phyloP scores from a whole-genome alignment of 2,797 vertebrate genomes.

The Coracias cyanogaster region DNA sequence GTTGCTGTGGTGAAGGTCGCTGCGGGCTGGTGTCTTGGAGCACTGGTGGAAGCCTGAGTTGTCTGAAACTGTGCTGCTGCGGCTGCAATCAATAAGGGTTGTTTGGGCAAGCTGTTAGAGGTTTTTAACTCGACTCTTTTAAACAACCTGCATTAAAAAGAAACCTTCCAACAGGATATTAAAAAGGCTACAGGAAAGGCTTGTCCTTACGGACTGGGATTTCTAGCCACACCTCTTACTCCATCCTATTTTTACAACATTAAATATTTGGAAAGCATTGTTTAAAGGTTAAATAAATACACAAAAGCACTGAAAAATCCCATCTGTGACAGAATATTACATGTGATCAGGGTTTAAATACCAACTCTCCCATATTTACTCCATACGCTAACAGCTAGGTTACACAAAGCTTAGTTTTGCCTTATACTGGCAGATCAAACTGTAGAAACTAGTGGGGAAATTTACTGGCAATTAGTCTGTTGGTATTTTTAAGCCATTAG shows the following conservation, averaged over 20 bases:
- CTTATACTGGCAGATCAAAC: not conserved
- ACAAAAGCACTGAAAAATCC: conserved; percentile 22
- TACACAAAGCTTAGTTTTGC: conserved; percentile 23
- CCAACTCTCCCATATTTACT: conserved; percentile 20
- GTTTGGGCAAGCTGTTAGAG: conserved; percentile 81
- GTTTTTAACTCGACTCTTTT: conserved; percentile 58
- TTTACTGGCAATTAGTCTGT: conserved; percentile 45
- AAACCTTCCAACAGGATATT: conserved; percentile 74
- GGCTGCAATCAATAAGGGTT: conserved; percentile 89
- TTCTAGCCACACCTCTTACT: conserved; percentile 32
- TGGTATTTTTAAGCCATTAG: conserved; percentile 56
- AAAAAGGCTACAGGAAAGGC: conserved; percentile 53
- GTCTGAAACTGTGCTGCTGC: conserved; percentile 87
- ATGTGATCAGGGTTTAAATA: not conserved
- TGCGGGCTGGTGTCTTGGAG: conserved; percentile 86
- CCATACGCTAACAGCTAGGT: not conserved
- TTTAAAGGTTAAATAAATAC: conserved; percentile 39
- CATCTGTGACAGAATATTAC: conserved; percentile 6
- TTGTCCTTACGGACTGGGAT: conserved; percentile 55
- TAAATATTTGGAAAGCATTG: conserved; percentile 42
- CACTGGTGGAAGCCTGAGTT: conserved; percentile 86
- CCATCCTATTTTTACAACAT: conserved; percentile 38
- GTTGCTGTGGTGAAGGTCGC: conserved; percentile 81
- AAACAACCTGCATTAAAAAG: conserved; percentile 74
- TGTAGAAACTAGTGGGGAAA: not conserved